These are phyloP conservation scores for Paramormyrops kingsleyae DNA, from an alignment of 2,113 vertebrate genomes.

Conservation along the genomic window DNA sequence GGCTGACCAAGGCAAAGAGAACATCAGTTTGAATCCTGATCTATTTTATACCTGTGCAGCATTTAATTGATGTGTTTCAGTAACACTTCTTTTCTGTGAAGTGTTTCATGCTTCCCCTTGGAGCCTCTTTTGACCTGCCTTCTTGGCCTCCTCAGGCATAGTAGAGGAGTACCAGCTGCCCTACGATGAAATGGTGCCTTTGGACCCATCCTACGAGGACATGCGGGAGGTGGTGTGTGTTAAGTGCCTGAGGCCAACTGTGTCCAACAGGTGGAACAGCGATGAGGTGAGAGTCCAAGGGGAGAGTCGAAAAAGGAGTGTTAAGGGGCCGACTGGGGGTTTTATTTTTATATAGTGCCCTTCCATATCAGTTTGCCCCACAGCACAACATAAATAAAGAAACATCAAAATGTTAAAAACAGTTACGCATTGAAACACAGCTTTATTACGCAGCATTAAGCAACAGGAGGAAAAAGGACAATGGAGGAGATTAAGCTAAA, in stretches of 20 bases:
- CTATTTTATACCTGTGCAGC: neutral
- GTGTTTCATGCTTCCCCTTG: neutral
- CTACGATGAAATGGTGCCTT: conserved; percentile 89
- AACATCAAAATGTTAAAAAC: too few species aligned
- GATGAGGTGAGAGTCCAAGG: conserved; percentile 75
- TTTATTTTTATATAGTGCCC: neutral
- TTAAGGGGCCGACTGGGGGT: too few species aligned
- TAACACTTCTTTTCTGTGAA: neutral
- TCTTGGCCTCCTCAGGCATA: conserved; percentile 63
- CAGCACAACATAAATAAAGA: too few species aligned
- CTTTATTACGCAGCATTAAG: too few species aligned
- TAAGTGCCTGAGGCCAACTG: conserved; percentile 82
- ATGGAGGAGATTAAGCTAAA: neutral
- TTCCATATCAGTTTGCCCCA: too few species aligned
- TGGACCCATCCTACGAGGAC: conserved; percentile 89
- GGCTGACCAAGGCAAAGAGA: neutral
- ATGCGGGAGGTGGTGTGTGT: conserved; percentile 96
- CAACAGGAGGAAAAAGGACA: too few species aligned
- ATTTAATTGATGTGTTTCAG: neutral
- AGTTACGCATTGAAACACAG: too few species aligned
- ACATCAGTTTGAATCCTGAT: neutral
- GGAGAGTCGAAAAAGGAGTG: too few species aligned
- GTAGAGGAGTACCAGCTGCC: conserved; percentile 93
- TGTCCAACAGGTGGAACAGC: conserved; percentile 94
- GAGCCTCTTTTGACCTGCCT: neutral